Base-by-base conservation (phyloP, 2,113 vertebrate genomes). In the human region DNA sequence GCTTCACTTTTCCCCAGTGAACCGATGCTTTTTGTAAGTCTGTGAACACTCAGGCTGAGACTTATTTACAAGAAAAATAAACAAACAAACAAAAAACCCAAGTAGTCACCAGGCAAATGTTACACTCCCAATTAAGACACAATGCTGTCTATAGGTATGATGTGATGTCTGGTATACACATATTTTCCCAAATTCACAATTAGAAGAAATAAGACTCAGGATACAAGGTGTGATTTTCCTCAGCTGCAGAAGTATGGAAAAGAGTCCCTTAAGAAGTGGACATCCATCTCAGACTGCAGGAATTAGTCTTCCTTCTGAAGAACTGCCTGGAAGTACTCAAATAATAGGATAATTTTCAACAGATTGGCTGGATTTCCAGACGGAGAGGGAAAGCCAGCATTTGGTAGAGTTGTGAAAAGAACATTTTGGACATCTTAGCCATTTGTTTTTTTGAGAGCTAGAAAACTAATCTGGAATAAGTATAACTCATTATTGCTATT, bases 401-500 rank as follows among this genome's bases (percentile, higher is more conserved):
- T 96, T 97, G 97, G 94, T 95, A 97, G 82, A 95, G n/a, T 23
- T 95, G 79, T 68, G 50, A 98, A 92, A 94, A 89, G 85, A 98
- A 97, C 38, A 89, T 76, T 97, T 93, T 95, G 82, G 93, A 97
- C 38, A 97, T 94, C 81, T 97, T 93, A 64, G 96, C 91, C 96
- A 92, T 94, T 97, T 97, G 92, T 90, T 96, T 97, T 95, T 89
- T 93, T 48, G 75, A 89, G 30, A 97, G 95, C 89, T 83, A 98
- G 81, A 97, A 97, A 98, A 93, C 82, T 97, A 98, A 97, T 95
- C 91, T 95, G 89, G 91, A 95, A 83, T 93, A 97, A 97, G 82
- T 93, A 89, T 90, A 97, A 92, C 64, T 98, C 92, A 97, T 95
- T 97, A 90, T 94, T 92, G 45, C 93, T 93, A 85, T 93, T 97